These are phyloP conservation scores for Stenotaenia linearis DNA, from an alignment of 2,888 invertebrate genomes.

Conservation along the genomic window DNA sequence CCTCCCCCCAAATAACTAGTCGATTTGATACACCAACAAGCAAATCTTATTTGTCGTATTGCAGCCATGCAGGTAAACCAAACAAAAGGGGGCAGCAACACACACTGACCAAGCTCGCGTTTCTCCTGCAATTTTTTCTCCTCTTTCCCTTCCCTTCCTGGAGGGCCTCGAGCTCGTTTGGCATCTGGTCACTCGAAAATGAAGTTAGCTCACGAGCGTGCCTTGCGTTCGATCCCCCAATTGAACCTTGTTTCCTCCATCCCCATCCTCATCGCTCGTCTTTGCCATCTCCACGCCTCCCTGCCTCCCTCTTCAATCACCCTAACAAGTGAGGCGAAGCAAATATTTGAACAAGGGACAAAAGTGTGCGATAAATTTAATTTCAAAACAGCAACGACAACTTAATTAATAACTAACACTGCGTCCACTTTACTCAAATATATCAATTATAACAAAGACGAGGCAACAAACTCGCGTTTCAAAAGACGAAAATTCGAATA, in stretches of 20 bases:
- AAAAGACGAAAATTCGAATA: background rate
- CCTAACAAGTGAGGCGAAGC: constrained; percentile 20
- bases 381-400: constrained; percentile 11
- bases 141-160: background rate
- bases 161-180: constrained; percentile 22
- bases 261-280: background rate
- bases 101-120: background rate
- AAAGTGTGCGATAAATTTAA: constrained; percentile 19
- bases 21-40: constrained; percentile 3
- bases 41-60: background rate
- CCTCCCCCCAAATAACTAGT: background rate
- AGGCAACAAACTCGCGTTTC: background rate
- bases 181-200: constrained; percentile 19
- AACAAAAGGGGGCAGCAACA: background rate
- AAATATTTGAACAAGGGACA: constrained; percentile 21
- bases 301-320: constrained; percentile 24
- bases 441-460: background rate
- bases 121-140: background rate
- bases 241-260: background rate
- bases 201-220: constrained; percentile 16
- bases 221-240: constrained; percentile 26
- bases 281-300: constrained; percentile 16
- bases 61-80: background rate
- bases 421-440: background rate
- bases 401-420: constrained; percentile 21